phyloP scores from a whole-genome alignment of 2,113 vertebrate genomes.

The Eublepharis macularius region DNA sequence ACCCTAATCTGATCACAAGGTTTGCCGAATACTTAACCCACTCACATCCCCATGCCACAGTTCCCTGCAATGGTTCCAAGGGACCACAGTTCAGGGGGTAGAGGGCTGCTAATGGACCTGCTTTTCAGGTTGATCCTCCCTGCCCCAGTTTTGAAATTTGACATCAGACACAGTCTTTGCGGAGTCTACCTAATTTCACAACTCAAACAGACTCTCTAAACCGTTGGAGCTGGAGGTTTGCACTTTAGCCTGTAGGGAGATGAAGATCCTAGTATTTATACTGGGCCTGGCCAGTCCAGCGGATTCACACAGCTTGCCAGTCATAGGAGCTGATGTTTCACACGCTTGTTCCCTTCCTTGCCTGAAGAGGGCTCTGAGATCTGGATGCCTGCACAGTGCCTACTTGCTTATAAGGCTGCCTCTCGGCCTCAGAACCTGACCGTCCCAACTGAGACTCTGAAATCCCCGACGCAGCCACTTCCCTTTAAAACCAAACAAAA shows the following conservation, averaged over 20 bases:
- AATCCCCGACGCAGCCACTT: background rate
- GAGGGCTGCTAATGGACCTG: too few relatives aligned
- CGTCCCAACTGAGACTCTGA: background rate
- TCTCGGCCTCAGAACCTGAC: background rate
- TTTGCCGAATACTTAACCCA: background rate
- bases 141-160: background rate
- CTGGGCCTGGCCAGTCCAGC: background rate
- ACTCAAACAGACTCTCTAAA: too few relatives aligned
- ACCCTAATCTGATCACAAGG: background rate
- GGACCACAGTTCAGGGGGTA: background rate
- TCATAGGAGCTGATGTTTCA: background rate
- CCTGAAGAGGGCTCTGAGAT: background rate
- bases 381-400: too few relatives aligned
- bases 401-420: background rate
- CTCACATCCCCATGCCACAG: accelerated
- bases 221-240: background rate
- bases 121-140: background rate
- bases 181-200: background rate
- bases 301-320: background rate
- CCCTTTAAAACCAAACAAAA: background rate
- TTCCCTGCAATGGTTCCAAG: background rate
- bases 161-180: too few relatives aligned
- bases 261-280: background rate
- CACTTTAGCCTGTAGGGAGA: background rate
- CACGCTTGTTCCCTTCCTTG: background rate